phyloP scores from a whole-genome alignment of 1,140 invertebrate genomes.

The Lordiphosa mommai region DNA sequence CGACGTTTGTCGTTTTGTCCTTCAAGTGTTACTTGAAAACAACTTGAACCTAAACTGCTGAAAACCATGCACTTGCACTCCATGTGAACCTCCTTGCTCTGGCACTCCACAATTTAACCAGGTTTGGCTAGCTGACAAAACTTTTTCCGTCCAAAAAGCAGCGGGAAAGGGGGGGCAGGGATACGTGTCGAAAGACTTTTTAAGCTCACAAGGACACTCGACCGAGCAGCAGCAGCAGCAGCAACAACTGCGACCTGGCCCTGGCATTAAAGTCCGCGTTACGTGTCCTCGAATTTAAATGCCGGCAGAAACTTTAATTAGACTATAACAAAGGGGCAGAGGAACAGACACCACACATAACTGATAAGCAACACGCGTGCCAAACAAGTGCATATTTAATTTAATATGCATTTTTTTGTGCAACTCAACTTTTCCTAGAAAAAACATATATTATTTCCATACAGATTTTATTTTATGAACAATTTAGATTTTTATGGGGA shows the following conservation, averaged over 20 bases:
- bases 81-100: conserved; percentile 2
- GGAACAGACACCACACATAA: conserved; percentile 23
- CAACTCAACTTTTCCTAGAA: no score
- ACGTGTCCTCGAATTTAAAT: conserved; percentile 43
- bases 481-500: no score
- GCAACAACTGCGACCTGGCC: background rate
- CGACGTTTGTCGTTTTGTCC: conserved; percentile 32
- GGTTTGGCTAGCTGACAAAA: conserved; percentile 59
- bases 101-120: conserved; percentile 9
- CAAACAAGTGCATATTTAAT: conserved; percentile 4
- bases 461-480: no score
- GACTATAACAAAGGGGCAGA: conserved; percentile 36
- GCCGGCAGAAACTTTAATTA: conserved; percentile 52
- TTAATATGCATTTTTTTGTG: background rate
- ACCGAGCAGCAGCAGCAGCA: conserved; percentile 20
- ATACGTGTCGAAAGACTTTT: conserved; percentile 63
- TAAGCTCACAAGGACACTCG: conserved; percentile 66
- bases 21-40: conserved; percentile 62
- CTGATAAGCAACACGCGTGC: conserved; percentile 52
- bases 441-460: no score
- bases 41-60: conserved; percentile 63
- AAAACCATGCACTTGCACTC: conserved; percentile 57
- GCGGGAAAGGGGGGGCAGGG: no score
- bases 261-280: conserved; percentile 40
- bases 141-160: conserved; percentile 39